These are phyloP conservation scores for Hololepta plana DNA, from an alignment of 2,888 invertebrate genomes.

Conservation along the genomic window DNA sequence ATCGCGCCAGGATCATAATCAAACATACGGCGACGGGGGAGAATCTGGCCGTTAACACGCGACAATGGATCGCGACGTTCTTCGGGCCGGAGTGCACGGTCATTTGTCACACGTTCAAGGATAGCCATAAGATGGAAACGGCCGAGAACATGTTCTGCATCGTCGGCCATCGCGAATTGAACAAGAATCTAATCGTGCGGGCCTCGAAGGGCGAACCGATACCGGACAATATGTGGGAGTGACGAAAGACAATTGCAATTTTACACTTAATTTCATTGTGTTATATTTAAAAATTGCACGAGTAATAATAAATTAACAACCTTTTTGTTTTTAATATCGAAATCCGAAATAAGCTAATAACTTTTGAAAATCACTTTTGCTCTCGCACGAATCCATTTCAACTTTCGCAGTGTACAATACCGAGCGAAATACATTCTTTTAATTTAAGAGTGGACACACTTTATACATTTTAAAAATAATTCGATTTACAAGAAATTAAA, in stretches of 20 bases:
- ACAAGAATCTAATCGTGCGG: conserved; percentile 17
- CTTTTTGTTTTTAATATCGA: too few species aligned
- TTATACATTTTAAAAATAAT: too few species aligned
- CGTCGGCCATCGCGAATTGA: conserved; percentile 7
- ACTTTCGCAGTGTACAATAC: too few species aligned
- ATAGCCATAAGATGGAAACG: conserved; percentile 15
- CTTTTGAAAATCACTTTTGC: too few species aligned
- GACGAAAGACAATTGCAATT: conserved; percentile 4
- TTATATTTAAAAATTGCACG: too few species aligned
- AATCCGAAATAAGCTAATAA: too few species aligned
- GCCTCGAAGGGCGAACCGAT: conserved; percentile 21
- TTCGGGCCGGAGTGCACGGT: conserved; percentile 21
- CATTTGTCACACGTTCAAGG: conserved; percentile 13
- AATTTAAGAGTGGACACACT: too few species aligned
- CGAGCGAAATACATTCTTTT: too few species aligned
- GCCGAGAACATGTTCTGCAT: conserved; percentile 16
- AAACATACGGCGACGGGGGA: conserved; percentile 23
- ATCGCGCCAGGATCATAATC: conserved; percentile 19
- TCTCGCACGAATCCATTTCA: too few species aligned
- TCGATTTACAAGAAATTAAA: too few species aligned
- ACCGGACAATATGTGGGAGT: conserved; percentile 15
- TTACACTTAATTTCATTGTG: too few species aligned
- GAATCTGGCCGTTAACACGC: conserved; percentile 20
- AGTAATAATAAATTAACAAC: too few species aligned
- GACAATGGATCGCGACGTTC: conserved; percentile 20